Evolutionary conservation across 2,797 vertebrate genomes (phyloP).

Genomic region (Molossus alvarezi): DNA sequence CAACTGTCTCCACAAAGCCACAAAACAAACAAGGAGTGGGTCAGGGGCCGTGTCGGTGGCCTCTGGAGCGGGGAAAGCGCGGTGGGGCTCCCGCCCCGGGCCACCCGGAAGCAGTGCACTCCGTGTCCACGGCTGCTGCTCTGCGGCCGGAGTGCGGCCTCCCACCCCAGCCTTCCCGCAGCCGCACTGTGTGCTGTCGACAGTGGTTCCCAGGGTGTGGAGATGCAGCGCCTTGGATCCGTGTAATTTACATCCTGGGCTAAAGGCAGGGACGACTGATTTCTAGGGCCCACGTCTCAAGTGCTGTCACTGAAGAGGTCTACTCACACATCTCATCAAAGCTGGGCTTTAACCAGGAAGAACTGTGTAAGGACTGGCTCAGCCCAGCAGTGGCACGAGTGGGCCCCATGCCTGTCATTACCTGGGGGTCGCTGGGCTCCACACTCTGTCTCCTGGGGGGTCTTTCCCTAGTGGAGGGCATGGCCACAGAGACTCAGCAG

Average conservation of each 20-base stretch:
- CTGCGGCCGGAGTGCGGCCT: too few relatives aligned
- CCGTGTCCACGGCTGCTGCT: background rate
- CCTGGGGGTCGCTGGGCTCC: background rate
- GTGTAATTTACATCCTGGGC: background rate
- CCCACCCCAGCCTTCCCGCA: background rate
- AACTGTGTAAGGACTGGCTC: background rate
- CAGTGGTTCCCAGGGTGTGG: background rate
- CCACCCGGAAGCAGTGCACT: too few relatives aligned
- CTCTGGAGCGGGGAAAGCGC: background rate
- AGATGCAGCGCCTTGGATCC: too few relatives aligned
- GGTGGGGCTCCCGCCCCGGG: background rate
- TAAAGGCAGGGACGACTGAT: background rate
- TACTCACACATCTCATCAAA: fast-evolving
- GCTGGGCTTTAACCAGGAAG: background rate
- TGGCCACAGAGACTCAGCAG: background rate
- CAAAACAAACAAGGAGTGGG: background rate
- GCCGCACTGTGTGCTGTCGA: background rate
- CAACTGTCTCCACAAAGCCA: too few relatives aligned
- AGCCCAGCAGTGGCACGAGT: background rate
- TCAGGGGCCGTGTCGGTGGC: background rate
- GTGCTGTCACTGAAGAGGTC: background rate
- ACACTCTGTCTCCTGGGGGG: background rate
- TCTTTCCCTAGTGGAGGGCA: background rate
- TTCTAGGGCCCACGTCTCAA: background rate
- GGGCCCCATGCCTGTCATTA: fast-evolving